Evolutionary conservation across 2,113 vertebrate species (phyloP).

Genomic region (Sisor rabdophorus): DNA sequence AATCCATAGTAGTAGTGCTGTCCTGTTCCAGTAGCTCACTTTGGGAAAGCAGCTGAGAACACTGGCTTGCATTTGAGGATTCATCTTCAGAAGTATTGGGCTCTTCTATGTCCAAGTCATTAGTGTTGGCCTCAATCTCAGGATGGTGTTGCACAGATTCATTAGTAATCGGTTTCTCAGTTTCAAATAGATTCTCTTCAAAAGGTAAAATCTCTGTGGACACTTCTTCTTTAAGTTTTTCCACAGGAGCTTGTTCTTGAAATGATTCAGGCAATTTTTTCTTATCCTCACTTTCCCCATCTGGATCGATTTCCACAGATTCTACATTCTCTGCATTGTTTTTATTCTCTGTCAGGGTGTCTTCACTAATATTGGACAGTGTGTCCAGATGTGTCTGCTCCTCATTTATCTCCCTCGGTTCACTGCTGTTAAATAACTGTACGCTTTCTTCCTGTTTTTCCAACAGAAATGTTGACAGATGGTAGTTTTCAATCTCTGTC

Average conservation of each 20-base stretch:
- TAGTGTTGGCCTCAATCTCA: constrained; percentile 28
- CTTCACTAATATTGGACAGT: not conserved
- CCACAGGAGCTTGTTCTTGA: constrained; percentile 1
- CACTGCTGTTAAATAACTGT: constrained; percentile 47
- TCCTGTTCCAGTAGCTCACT: constrained; percentile 11
- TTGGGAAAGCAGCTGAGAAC: constrained; percentile 34
- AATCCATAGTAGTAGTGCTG: not conserved
- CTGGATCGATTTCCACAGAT: constrained; percentile 1
- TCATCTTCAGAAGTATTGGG: constrained; percentile 52
- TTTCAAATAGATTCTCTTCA: constrained; percentile 10
- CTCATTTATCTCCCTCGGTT: constrained; percentile 33
- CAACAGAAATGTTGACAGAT: constrained; percentile 38
- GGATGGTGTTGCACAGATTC: constrained; percentile 30
- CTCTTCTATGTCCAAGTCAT: constrained; percentile 48
- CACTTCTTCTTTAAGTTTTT: not conserved
- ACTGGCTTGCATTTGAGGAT: constrained; percentile 52
- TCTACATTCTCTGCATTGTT: constrained; percentile 1
- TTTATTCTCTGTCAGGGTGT: not conserved
- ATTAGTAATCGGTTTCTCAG: constrained; percentile 47
- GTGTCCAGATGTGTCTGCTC: not conserved
- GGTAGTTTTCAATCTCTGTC: constrained; percentile 48
- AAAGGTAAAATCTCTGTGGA: not conserved
- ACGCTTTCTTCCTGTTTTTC: constrained; percentile 56
- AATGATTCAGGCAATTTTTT: not conserved
- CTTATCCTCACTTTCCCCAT: not conserved